Conservation (phyloP, 2,797 vertebrate species). For the Acanthiza pusilla region DNA sequence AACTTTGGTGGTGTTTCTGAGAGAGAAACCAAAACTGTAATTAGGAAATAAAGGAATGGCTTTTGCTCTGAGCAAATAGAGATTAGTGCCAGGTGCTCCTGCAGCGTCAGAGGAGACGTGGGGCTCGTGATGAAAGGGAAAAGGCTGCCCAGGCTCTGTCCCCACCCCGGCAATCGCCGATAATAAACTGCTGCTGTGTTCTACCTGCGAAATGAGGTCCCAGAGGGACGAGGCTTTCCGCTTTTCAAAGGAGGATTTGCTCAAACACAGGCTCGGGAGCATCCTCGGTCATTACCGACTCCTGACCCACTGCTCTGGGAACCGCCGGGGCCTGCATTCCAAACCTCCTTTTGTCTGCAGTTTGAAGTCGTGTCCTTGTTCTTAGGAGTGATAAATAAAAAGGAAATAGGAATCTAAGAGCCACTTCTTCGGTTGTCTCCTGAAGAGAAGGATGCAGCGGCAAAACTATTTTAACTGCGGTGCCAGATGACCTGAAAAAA, state of each 20-base stretch:
- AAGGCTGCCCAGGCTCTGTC: not conserved
- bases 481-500: constrained; percentile 49
- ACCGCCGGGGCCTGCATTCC: accelerated
- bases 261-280: not conserved
- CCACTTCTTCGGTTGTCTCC: not conserved
- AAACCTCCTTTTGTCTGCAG: not conserved
- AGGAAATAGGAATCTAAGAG: not conserved
- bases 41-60: not conserved
- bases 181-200: not conserved
- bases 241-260: not conserved
- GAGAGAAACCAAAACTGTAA: not conserved
- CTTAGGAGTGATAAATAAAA: not conserved
- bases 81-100: not conserved
- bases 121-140: not conserved
- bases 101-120: not conserved
- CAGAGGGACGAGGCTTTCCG: not conserved
- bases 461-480: not conserved
- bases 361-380: not conserved
- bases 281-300: not conserved
- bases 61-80: not conserved
- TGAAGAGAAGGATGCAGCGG: constrained; percentile 34
- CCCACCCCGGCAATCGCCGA: not conserved
- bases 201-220: constrained; percentile 25
- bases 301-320: not conserved
- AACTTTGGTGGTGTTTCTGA: not conserved